Percentiles rank a stretch among this genome's conserved stretches.
Conservation (phyloP, 2,113 vertebrate species). For the Furnarius figulus region DNA sequence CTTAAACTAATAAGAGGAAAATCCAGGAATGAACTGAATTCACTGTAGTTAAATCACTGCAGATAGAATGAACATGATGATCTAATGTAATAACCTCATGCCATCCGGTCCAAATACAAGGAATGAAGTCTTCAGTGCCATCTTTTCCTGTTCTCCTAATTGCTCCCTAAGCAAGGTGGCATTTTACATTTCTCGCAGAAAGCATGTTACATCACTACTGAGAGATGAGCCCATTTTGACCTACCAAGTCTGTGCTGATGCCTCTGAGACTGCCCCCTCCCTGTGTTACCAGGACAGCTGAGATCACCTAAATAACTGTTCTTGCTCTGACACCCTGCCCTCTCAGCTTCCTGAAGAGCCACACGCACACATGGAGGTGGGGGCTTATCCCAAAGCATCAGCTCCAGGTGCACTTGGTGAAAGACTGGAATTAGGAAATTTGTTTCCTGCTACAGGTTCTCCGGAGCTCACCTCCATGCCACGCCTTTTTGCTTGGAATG, state of each 20-base stretch:
- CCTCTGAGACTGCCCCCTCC: neutral
- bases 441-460: neutral
- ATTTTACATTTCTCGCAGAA: neutral
- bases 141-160: neutral
- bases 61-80: neutral
- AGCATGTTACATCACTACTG: accelerated
- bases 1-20: neutral
- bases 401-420: neutral
- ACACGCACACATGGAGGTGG: neutral
- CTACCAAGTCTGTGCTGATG: neutral
- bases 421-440: neutral
- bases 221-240: neutral
- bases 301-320: neutral
- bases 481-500: neutral
- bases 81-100: neutral
- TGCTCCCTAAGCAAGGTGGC: neutral
- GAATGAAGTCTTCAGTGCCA: neutral
- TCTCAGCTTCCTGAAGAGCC: neutral
- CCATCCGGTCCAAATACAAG: neutral
- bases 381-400: neutral
- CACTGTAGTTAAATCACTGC: neutral
- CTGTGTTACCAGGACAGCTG: neutral
- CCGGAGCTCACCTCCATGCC: neutral
- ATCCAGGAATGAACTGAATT: neutral
- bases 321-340: neutral